Evolutionary conservation across 1,140 invertebrate species (phyloP), one percentile per base, ranked within the genome.

Genomic region (Sinella curviseta): DNA sequence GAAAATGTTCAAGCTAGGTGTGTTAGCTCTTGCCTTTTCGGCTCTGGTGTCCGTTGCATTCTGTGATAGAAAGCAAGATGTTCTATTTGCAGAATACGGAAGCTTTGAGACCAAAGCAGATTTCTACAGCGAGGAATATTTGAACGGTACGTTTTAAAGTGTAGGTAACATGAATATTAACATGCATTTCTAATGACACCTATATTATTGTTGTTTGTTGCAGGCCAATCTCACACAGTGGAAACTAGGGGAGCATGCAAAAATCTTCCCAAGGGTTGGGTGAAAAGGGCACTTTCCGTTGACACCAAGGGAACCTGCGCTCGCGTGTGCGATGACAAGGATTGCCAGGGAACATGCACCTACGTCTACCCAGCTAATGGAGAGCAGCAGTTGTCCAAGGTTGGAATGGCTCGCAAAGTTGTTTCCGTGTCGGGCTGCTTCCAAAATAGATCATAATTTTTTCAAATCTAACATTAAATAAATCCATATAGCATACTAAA

Each of bases 251-350:
- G 77, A 20, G 48, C 74, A 8, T 81, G 80, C 54, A 78, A 81
- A 70, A 81, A 78, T 57, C n/a, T 81, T 2, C 77, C 74, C 16
- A 70, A 60, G 24, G 35, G 74, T 3, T 81, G 80, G 80, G 30
- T 26, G 16, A 81, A 77, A 28, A 81, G 60, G 30, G 67, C 77
- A 14, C 14, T 55, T 12, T 70, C 74, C 14, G 80, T 77, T 1
- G 80, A 81, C 36, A 78, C 77, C 4, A 67, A 65, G 48, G 80
- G 80, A 35, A 78, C 80, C 0, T 81, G 80, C 33, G 36, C 77
- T 16, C 31, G 33, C 8, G 80, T 30, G 4, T 81, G 80, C 28
- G 67, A 67, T 12, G 77, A 70, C 24, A 55, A 28, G 24, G 77
- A 81, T 0, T 81, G 80, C n/a, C 4, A 73, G 35, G 80, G 80